Evolutionary conservation across 2,797 vertebrate genomes (phyloP), one percentile per base, ranked within the genome.

Genomic region (Garrulus glandarius): DNA sequence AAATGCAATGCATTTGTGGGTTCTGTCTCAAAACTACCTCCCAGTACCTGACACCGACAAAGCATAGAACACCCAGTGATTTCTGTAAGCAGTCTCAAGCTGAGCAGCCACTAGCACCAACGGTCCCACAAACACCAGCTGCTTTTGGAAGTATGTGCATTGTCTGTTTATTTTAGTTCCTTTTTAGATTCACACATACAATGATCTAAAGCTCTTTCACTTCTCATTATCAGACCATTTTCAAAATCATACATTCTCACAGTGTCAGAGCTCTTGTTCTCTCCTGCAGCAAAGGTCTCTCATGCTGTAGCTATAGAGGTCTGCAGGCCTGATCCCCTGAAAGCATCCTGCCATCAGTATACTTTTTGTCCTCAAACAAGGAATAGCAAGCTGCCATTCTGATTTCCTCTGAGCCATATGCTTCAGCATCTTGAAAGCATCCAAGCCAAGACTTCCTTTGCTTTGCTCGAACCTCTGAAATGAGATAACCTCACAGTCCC

Each of bases 371-470:
- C 74, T 90, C 83, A 92, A 86, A 96, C 61, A 96, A 87, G 60
- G 26, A 93, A 82, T 15, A 93, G 49, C 83, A 90, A 90, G 24
- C 52, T 92, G 87, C 65, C 49, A 71, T 89, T 94, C 82, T 52
- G 69, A 92, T 70, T 95, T 94, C 77, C 67, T 92, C 72, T 57
- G 44, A 93, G 85, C 83, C 80, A 90, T 88, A 86, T 88, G 87
- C 76, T 91, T 92, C 10, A 3, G 67, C 77, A 90, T 86, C 84
- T 89, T 89, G 93, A 84, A 79, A 91, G 80, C 27, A 90, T 82
- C 47, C 52, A 91, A 94, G 87, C 83, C 91, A 95, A 95, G 70
- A 81, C 21, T 79, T 88, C 47, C 74, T 49, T 89, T 77, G 74
- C 52, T 90, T 87, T 86, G 74, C 70, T 67, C 77, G 37, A 93